Evolutionary conservation across 92 coral and sea anemone species (phyloP), one percentile per base, ranked within the genome.

Genomic region (Zoanthus sociatus): DNA sequence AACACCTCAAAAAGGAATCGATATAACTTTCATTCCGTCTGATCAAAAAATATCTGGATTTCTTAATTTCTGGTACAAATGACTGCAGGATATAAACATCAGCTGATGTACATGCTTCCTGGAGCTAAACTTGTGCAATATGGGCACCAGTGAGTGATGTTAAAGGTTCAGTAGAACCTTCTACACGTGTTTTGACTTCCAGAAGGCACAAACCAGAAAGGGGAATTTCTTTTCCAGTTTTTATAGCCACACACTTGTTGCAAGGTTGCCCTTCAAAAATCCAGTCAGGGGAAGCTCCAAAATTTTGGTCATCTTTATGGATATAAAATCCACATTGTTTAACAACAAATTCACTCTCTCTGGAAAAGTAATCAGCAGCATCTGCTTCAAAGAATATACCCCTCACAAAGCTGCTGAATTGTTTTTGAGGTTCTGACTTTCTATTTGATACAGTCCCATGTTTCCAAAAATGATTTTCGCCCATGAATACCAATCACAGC

Each of bases 101-200:
- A 42, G 76, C 75, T 55, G 64, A 82, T 69, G 90, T 26, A 53
- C 86, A 87, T 63, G 82, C 64, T 75, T 77, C 83, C 76, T 87
- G 89, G 54, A 86, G 89, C 79, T 86, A 83, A 37, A 76, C 83
- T 72, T 86, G 90, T 74, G 84, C 74, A 78, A 87, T 30, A 78
- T 78, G 90, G 61, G 90, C 86, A 78, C 86, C 90, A 87, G 90
- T 87, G 78, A 78, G 78, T 87, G 90, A 46, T 66, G 84, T 47
- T 32, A 87, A 20, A 48, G 86, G 86, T 74, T 87, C 90, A 50
- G 63, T 50, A 70, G 75, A 83, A 31, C 90, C 90, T 75, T 87
- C 86, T 14, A 61, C 86, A 74, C 90, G 90, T n/a, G 86, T 87
- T 66, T 87, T 78, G 6, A 87, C 70, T 55, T 78, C 90, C 46